Conservation (phyloP, 2,113 vertebrate species). For the Myotis lucifugus region DNA sequence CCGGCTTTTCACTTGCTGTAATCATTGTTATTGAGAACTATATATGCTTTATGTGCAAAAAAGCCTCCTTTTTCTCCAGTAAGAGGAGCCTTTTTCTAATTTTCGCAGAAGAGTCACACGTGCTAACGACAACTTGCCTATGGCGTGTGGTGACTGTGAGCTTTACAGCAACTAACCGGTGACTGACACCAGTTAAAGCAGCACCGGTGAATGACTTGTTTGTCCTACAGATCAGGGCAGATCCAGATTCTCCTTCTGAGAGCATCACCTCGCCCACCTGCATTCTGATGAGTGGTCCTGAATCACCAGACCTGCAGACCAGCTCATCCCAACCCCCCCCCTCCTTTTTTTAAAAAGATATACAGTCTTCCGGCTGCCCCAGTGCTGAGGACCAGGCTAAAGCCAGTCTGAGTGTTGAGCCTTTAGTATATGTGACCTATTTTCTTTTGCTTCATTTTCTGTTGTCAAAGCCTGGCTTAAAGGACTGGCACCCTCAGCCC, state of each 20-base stretch:
- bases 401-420: not conserved
- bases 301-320: rapidly evolving
- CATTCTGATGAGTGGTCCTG: too few species aligned
- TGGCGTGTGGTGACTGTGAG: rapidly evolving
- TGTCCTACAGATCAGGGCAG: not conserved
- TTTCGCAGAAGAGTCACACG: not conserved
- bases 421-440: not conserved
- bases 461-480: not conserved
- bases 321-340: rapidly evolving
- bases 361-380: not conserved
- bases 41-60: rapidly evolving
- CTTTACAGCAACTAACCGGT: rapidly evolving
- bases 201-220: rapidly evolving
- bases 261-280: rapidly evolving
- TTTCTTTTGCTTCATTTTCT: not conserved
- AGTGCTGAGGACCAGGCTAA: not conserved
- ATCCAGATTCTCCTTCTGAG: rapidly evolving
- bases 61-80: not conserved
- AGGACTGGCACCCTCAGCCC: not conserved
- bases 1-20: too few species aligned
- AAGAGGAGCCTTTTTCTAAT: not conserved
- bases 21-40: not conserved
- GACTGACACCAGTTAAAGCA: rapidly evolving
- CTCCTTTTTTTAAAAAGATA: not conserved
- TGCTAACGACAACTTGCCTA: not conserved